Base-by-base conservation (phyloP, 2,888 invertebrate species). In the Amphipoea lucens region DNA sequence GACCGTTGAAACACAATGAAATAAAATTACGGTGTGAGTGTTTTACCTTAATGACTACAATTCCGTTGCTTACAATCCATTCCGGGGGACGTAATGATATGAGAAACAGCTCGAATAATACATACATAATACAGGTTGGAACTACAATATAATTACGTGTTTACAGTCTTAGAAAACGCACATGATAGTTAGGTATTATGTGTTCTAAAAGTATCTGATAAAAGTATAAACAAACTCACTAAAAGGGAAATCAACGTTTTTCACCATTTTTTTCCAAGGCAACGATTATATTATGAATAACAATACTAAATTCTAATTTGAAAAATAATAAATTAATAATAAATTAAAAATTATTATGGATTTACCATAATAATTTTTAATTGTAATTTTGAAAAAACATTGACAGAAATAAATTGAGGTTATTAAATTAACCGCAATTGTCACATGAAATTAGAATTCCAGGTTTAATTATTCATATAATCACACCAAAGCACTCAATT, bases 1-100 rank as follows among this genome's bases (percentile, higher is more conserved):
- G 85, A 66, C 71, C 67, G 40, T 69, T 71, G 2, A 76, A 81
- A 85, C 88, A 89, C 86, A 88, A 88, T 88, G 76, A 77, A 83
- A 78, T 73, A 63, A 89, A 88, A 88, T 88, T 89, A 89, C 36
- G 81, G 67, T 78, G 51, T 17, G 54, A 67, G 66, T 76, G 83
- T 79, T 69, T 40, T 69, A 51, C 68, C 29, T n/a, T 86, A 85
- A 88, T 88, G 83, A 85, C 88, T 68, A 78, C 81, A 81, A 79
- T 80, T 82, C 42, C 65, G 66, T 73, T 63, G 80, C 60, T 70
- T 68, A 84, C 76, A 75, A 54, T 74, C 68, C 74, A 62, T 78
- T 81, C 66, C 29, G 48, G 36, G 70, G 68, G 66, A 67, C 45
- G 63, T 87, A 89, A 87, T 86, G 81, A 88, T 82, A 89, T 87